Evolutionary conservation across 2,888 invertebrate genomes (phyloP), one percentile per base, ranked within the genome.

Genomic region (Crocallis elinguaria): DNA sequence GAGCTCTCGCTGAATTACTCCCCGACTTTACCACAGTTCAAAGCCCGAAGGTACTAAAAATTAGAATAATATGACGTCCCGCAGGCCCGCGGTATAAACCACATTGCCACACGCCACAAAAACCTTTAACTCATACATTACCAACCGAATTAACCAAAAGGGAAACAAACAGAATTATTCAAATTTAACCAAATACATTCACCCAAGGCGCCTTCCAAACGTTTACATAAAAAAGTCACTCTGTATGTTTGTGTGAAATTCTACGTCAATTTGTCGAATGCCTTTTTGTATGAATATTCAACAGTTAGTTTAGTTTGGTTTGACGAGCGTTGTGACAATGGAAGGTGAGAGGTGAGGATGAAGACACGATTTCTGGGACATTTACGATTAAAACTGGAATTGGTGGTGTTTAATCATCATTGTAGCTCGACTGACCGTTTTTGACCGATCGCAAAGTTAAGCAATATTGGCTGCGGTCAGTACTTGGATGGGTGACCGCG

Each of bases 191-290:
- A 78, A 82, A 81, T 76, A 64, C 69, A 82, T 79, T 67, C 77
- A 41, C 33, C 50, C 55, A 60, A 71, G 77, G 80, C 75, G 75
- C 71, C 63, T 49, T 58, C 67, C 69, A 65, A 64, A 66, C 65
- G 69, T 73, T 68, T 69, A 68, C 71, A 67, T 72, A 73, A 73
- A 75, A 76, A 64, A 54, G 36, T 33, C 38, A 67, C 66, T 71
- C 63, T 57, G 61, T 69, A 60, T 85, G 82, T 88, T 89, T 88
- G 89, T 86, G 88, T 89, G 88, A 90, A 88, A 89, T 85, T 84
- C 84, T 79, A 81, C 83, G 86, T 82, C 85, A 86, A 85, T 84
- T 86, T 87, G 84, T 82, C 79, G 79, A 83, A 84, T 83, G 71
- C 76, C 77, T 68, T 73, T 25, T 36, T 67, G 36, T 29, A 46